Conservation (phyloP, 2,797 vertebrate species). For the Microhierax caerulescens region DNA sequence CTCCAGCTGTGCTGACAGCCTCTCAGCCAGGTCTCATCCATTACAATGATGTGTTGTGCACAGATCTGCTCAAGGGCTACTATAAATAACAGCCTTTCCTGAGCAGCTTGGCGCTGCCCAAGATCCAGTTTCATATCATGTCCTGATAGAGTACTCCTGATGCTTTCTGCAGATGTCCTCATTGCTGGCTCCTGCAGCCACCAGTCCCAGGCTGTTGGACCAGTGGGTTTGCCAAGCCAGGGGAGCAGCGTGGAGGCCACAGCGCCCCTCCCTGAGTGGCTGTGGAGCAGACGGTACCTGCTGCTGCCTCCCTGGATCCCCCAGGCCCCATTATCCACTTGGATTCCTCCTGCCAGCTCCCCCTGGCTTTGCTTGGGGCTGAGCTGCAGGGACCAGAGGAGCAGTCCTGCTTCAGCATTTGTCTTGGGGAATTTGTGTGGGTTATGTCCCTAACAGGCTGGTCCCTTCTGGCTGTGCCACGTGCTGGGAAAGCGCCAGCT, state of each 20-base stretch:
- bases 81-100: neutral
- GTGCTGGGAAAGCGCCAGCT: neutral
- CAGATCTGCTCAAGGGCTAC: neutral
- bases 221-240: rapidly evolving
- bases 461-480: neutral
- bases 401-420: neutral
- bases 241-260: neutral
- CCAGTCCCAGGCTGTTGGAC: neutral
- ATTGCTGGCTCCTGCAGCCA: rapidly evolving
- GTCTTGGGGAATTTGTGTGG: rapidly evolving
- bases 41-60: neutral
- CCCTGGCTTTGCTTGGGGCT: neutral
- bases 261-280: rapidly evolving
- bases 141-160: neutral
- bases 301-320: neutral
- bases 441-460: neutral
- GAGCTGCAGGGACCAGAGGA: neutral
- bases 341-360: neutral
- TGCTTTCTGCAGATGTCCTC: neutral
- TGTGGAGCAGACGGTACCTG: neutral
- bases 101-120: neutral
- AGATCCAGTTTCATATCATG: neutral
- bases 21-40: neutral
- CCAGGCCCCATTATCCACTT: rapidly evolving
- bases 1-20: neutral